These are phyloP conservation scores for Noturus placidus DNA, from an alignment of 2,113 vertebrate species.

Conservation along the genomic window DNA sequence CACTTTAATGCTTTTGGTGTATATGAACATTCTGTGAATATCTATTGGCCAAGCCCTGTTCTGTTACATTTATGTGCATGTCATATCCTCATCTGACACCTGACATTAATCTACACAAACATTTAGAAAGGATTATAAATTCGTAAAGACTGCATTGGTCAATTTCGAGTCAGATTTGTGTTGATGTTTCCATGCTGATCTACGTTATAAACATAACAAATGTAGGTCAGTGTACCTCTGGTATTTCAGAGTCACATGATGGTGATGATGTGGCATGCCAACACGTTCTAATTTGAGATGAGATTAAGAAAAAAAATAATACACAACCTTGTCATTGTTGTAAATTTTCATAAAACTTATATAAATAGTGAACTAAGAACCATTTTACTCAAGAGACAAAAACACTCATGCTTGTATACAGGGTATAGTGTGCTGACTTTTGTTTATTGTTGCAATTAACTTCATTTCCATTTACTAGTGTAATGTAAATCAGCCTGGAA, in stretches of 20 bases:
- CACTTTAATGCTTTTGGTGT: background rate
- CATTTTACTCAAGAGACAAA: background rate
- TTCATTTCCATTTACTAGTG: background rate
- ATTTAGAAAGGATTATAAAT: background rate
- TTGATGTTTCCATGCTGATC: background rate
- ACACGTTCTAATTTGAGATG: background rate
- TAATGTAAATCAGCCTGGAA: background rate
- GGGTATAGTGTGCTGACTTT: background rate
- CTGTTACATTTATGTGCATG: background rate
- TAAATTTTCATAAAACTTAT: background rate
- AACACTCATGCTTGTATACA: background rate
- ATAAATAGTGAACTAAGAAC: background rate
- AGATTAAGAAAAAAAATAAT: background rate
- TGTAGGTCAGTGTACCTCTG: background rate
- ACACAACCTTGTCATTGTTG: background rate
- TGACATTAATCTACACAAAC: background rate
- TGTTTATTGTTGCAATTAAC: background rate
- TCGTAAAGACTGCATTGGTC: background rate
- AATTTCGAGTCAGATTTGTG: background rate
- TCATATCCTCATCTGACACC: background rate
- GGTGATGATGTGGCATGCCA: background rate
- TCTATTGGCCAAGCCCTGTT: background rate
- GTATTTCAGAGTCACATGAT: background rate
- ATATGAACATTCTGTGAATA: background rate
- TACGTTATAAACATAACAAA: too few species aligned